A percentile compares a stretch with the other conserved stretches of the same genome.
Evolutionary conservation across 2,888 invertebrate species (phyloP).

Genomic region (Drosophila neutralis): DNA sequence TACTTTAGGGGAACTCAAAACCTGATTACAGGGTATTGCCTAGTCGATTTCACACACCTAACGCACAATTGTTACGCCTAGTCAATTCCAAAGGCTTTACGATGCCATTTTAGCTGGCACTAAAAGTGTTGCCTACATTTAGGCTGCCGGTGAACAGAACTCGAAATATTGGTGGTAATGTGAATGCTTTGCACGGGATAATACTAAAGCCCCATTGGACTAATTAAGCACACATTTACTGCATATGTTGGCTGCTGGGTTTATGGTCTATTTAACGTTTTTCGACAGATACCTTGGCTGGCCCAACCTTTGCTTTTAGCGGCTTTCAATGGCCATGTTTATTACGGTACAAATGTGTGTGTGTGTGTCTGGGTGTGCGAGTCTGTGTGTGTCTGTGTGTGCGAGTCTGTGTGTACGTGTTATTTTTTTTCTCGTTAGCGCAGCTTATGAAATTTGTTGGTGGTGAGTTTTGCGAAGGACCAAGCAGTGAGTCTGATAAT

Average conservation of each 20-base stretch:
- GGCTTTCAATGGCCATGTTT: slow-evolving; percentile 30
- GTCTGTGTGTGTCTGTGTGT: background rate
- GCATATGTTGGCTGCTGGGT: slow-evolving; percentile 39
- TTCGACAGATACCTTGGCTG: slow-evolving; percentile 33
- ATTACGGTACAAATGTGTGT: slow-evolving; percentile 18
- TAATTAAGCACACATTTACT: slow-evolving; percentile 62
- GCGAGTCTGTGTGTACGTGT: background rate
- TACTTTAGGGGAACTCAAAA: background rate
- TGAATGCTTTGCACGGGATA: slow-evolving; percentile 35
- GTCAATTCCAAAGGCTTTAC: slow-evolving; percentile 33
- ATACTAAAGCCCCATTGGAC: slow-evolving; percentile 38
- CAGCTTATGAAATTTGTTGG: slow-evolving; percentile 28
- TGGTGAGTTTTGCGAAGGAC: slow-evolving; percentile 1
- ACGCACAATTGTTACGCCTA: slow-evolving; percentile 15
- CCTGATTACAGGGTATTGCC: slow-evolving; percentile 4
- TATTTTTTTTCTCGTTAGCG: slow-evolving; percentile 6
- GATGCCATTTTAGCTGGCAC: slow-evolving; percentile 34
- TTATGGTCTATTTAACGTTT: slow-evolving; percentile 54
- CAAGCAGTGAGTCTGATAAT: slow-evolving; percentile 23
- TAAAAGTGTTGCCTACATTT: slow-evolving; percentile 56
- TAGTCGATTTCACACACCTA: background rate
- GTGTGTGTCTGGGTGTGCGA: background rate
- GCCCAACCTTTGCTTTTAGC: slow-evolving; percentile 23
- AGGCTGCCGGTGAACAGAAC: slow-evolving; percentile 8
- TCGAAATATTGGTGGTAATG: slow-evolving; percentile 10